Evolutionary conservation across 1,140 invertebrate species (phyloP).

Genomic region (Araneus ventricosus): DNA sequence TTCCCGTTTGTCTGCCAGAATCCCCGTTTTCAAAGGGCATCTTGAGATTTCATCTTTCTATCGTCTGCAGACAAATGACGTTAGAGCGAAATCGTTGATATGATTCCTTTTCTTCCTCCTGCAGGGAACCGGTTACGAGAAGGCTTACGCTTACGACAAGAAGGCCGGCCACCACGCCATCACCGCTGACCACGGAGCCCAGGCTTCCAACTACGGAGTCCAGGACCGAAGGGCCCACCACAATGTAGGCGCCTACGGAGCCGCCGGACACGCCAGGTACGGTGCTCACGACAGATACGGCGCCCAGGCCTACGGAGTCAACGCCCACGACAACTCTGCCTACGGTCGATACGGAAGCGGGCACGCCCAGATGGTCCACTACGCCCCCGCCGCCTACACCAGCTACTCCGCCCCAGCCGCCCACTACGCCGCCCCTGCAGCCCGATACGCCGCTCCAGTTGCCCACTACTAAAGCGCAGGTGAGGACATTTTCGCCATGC

Average conservation of each 20-base stretch:
- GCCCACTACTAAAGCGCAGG: no score
- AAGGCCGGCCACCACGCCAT: slow-evolving; percentile 70
- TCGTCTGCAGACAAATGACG: no score
- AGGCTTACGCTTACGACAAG: slow-evolving; percentile 75
- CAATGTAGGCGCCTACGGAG: slow-evolving; percentile 63
- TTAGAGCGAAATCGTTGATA: no score
- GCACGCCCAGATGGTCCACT: slow-evolving; percentile 57
- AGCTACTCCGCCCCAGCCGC: no score
- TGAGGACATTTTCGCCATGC: no score
- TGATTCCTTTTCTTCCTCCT: no score
- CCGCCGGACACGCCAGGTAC: slow-evolving; percentile 26
- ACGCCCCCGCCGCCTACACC: slow-evolving; percentile 1
- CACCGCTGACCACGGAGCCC: slow-evolving; percentile 57
- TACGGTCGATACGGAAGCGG: slow-evolving; percentile 42
- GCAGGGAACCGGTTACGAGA: slow-evolving; percentile 72
- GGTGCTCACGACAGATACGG: slow-evolving; percentile 58
- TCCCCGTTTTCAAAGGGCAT: no score
- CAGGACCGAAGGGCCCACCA: slow-evolving; percentile 48
- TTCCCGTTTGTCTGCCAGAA: no score
- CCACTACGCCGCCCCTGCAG: no score
- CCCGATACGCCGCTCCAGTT: no score
- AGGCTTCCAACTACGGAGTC: slow-evolving; percentile 41
- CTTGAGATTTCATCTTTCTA: no score
- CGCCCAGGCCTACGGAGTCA: slow-evolving; percentile 52
- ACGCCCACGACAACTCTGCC: slow-evolving; percentile 32